Conservation (phyloP, 2,113 vertebrate species). For the Jaculus jaculus region DNA sequence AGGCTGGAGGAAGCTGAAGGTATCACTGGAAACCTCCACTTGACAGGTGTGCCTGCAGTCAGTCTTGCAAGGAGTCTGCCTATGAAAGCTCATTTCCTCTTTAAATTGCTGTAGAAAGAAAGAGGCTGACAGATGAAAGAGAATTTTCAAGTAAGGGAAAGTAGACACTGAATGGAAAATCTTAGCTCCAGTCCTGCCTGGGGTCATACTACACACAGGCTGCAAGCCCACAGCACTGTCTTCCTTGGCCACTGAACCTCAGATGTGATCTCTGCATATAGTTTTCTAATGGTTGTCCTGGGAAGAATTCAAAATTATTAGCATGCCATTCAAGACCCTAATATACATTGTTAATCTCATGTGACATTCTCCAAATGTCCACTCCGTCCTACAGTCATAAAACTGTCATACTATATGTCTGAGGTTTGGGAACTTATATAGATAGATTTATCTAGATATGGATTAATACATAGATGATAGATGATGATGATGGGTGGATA, state of each 20-base stretch:
- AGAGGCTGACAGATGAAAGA: neutral
- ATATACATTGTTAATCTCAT: neutral
- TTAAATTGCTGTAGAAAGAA: neutral
- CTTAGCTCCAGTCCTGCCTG: neutral
- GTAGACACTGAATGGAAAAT: neutral
- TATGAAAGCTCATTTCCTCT: neutral
- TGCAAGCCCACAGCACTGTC: neutral
- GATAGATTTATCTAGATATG: too few relatives aligned
- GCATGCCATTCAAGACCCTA: neutral
- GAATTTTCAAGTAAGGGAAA: constrained; percentile 24
- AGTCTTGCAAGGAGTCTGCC: neutral
- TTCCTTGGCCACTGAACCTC: neutral
- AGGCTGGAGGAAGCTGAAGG: neutral
- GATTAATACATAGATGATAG: too few relatives aligned
- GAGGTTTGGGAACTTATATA: neutral
- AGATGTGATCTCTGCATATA: neutral
- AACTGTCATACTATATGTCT: neutral
- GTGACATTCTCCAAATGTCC: neutral
- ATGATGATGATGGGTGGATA: too few relatives aligned
- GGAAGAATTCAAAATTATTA: neutral
- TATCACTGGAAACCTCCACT: neutral
- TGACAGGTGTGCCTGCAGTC: neutral
- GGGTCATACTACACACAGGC: neutral
- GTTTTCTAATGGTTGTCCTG: neutral
- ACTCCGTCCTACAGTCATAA: neutral